Evolutionary conservation across 2,888 invertebrate genomes (phyloP).

Genomic region (Drosophila hamatofila): DNA sequence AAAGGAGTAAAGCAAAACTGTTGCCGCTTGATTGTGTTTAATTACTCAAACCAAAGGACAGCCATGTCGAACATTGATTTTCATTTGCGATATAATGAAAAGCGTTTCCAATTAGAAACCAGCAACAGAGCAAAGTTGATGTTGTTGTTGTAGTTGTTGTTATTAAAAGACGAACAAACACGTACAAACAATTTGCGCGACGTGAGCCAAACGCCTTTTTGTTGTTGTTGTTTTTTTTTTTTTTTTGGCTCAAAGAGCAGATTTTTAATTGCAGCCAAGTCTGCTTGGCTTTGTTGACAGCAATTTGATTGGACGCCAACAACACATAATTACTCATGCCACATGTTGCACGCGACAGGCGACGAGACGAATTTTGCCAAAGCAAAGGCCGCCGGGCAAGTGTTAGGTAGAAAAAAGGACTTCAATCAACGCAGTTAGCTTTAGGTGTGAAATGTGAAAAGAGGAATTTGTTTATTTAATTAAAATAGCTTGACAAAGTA

Average conservation of each 20-base stretch:
- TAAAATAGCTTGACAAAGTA: not conserved
- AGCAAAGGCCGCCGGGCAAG: not conserved
- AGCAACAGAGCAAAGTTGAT: conserved; percentile 18
- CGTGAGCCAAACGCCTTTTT: conserved; percentile 29
- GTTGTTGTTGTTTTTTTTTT: no score
- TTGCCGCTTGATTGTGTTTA: conserved; percentile 65
- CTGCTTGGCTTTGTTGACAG: conserved; percentile 41
- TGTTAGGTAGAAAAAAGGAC: not conserved
- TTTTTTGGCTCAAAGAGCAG: conserved; percentile 31
- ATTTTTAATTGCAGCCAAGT: conserved; percentile 37
- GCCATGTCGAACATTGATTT: conserved; percentile 63
- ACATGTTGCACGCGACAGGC: conserved; percentile 43
- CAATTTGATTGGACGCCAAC: conserved; percentile 49
- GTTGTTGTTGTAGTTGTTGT: conserved; percentile 7
- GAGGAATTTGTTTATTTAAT: not conserved
- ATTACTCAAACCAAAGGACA: conserved; percentile 72
- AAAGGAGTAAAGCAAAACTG: conserved; percentile 11
- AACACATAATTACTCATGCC: conserved; percentile 72
- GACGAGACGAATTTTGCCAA: conserved; percentile 27
- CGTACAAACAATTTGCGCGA: conserved; percentile 70
- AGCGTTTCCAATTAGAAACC: conserved; percentile 69
- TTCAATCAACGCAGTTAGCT: conserved; percentile 7
- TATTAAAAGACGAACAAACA: conserved; percentile 48
- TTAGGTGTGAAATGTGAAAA: not conserved
- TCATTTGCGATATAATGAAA: conserved; percentile 53